Base-by-base conservation (phyloP, 1,140 invertebrate species). In the Hylaeus volcanicus region DNA sequence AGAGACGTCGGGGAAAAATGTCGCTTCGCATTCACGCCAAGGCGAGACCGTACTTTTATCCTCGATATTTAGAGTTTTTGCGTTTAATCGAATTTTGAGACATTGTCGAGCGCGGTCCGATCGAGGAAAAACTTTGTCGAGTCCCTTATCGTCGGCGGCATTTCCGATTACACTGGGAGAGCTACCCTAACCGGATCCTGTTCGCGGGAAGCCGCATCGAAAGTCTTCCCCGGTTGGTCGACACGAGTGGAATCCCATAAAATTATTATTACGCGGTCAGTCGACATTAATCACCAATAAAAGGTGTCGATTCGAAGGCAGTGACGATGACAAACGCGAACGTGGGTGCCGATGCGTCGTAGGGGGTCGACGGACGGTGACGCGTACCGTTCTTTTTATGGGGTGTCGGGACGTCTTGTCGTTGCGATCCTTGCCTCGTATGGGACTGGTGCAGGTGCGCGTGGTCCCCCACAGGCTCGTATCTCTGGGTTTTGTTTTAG, bases 381-480 rank as follows among this genome's bases (percentile, higher is more conserved):
- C 79, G 76, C 82, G 83, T 72, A 61, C 78, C 82, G 8, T 74
- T 78, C 72, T 83, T 86, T 82, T 87, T 83, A 86, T 61, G 58
- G 77, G 81, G 82, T 79, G 86, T 77, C 82, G 78, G 51, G 80
- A 71, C 65, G 70, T 82, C 86, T 83, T 84, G 79, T 88, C 82
- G 86, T 87, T 81, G 77, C 78, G 53, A 82, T 85, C 64, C 48
- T 82, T 77, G 69, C 63, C 77, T 73, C 61, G 61, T 45, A 72
- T 63, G 77, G 78, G 80, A 85, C 65, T 55, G 6, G 69, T 69
- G 77, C 87, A 88, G 87, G 87, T 88, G 86, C 63, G 45, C 63
- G n/a, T 43, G 60, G 15, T 72, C 58, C 51, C 83, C 74, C 65
- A 74, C 58, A 37, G 69, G 72, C 39, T 61, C 79, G 55, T 84